These are phyloP conservation scores for Octodonta nipae DNA, from an alignment of 2,888 invertebrate genomes.

Conservation along the genomic window DNA sequence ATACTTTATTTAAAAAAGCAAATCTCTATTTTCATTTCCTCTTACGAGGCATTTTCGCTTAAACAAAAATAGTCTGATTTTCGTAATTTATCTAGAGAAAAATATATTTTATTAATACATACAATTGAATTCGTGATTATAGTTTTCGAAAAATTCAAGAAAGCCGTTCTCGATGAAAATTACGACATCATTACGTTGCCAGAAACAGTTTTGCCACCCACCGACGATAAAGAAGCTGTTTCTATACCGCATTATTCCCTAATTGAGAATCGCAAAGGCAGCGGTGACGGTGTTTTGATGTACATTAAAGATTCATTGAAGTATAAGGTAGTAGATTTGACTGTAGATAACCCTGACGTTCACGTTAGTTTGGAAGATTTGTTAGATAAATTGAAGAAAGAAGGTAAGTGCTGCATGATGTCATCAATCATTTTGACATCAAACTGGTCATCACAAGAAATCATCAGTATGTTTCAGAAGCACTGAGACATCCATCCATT, in stretches of 20 bases:
- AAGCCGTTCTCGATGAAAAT: conserved; percentile 23
- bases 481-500: background rate
- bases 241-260: conserved; percentile 25
- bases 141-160: conserved; percentile 26
- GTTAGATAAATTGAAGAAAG: conserved; percentile 21
- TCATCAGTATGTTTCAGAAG: conserved; percentile 4
- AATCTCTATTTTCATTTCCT: no score
- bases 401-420: conserved; percentile 13
- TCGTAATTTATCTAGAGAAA: no score
- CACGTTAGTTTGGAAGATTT: conserved; percentile 23
- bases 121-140: conserved; percentile 8
- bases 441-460: background rate
- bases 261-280: conserved; percentile 23
- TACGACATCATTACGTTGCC: conserved; percentile 26
- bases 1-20: no score
- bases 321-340: conserved; percentile 26
- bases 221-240: conserved; percentile 24
- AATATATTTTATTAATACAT: no score
- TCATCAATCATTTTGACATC: background rate
- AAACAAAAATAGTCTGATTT: no score
- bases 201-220: conserved; percentile 24
- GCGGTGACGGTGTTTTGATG: conserved; percentile 24
- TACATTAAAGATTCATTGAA: conserved; percentile 27
- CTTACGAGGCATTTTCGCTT: no score
- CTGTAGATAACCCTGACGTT: conserved; percentile 17